Base-by-base conservation (phyloP, 2,888 invertebrate genomes). In the Callimorpha dominula region DNA sequence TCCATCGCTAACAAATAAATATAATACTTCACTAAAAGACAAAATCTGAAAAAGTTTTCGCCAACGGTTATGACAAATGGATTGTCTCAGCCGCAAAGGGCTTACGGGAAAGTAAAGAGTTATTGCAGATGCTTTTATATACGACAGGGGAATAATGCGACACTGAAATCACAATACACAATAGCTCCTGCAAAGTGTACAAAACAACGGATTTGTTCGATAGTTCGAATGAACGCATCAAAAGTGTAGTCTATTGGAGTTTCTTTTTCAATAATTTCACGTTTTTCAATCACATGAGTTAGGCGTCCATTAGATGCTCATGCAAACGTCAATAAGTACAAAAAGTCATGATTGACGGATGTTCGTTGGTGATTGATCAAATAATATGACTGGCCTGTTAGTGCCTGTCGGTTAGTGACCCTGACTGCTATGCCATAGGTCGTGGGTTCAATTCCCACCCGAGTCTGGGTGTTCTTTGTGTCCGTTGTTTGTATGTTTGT, bases 81-180 rank as follows among this genome's bases (percentile, higher is more conserved):
- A 76, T 78, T 79, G 81, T 81, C 81, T 81, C 78, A 77, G 74
- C 78, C 77, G 84, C 84, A 73, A 81, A 84, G 84, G 85, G 86
- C 85, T 87, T 86, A 87, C 86, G 86, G 89, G 88, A 83, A 70
- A 81, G 83, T 83, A 86, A 87, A 88, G 90, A 90, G 87, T 90
- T 88, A 91, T 90, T 86, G 81, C 77, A 67, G 71, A 78, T 71
- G 86, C 83, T 87, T 88, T 87, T 87, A 86, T 87, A 85, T 83
- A 81, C 87, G 89, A 83, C 91, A 89, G 87, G 84, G 87, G 87
- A 90, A 87, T 89, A 90, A 90, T 89, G 83, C 81, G 83, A 78
- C 83, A 82, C 76, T 78, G 79, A 85, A 86, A 87, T 87, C 85
- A 84, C 84, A 85, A 87, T 84, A 86, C 81, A 76, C 78, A 81